Base-by-base conservation (phyloP, 2,113 vertebrate species). In the Misgurnus anguillicaudatus region DNA sequence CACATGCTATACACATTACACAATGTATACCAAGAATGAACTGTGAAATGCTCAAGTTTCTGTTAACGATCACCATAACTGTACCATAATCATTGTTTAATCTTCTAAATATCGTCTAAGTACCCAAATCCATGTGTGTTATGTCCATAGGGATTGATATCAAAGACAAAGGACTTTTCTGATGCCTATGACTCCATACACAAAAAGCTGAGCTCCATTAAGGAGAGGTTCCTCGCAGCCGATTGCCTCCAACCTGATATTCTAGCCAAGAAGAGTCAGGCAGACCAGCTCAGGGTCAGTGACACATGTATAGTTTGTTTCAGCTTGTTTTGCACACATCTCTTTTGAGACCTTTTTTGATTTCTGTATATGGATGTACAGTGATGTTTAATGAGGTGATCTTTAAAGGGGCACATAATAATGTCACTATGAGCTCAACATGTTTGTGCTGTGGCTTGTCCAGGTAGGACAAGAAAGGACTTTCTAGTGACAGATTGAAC, bases 241-340 rank as follows among this genome's bases (percentile, higher is more conserved):
- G 89, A 91, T 6, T 84, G 85, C 3, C 90, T 90, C 0, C 94
- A 85, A 80, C 90, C 91, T 9, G 94, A 97, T 79, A 92, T 97
- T 61, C 88, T 94, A 21, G 90, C 92, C 36, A 98, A 96, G 80
- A 94, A 96, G 84, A 94, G 93, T 71, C 94, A 95, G 61, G 90
- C 91, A 1, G 92, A 94, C 55, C 93, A 93, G 83, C 85, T 96
- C n/a, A 92, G 91, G 93, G 97, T 98, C 83, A 85, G 88, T 39
- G 17, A 1, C 41, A 17, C 2, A 21, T 79, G 4, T 10, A 47
- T 9, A 38, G 38, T 47, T 41, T 10, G 42, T 63, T 57, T n/a
- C 13, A 31, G 62, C 45, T 51, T 39, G 55, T 39, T 80, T 61
- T 66, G 9, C 76, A 63, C 38, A 1, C 66, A 62, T 19, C 55